Evolutionary conservation across 2,888 invertebrate genomes (phyloP).

Genomic region (Dugesia japonica): DNA sequence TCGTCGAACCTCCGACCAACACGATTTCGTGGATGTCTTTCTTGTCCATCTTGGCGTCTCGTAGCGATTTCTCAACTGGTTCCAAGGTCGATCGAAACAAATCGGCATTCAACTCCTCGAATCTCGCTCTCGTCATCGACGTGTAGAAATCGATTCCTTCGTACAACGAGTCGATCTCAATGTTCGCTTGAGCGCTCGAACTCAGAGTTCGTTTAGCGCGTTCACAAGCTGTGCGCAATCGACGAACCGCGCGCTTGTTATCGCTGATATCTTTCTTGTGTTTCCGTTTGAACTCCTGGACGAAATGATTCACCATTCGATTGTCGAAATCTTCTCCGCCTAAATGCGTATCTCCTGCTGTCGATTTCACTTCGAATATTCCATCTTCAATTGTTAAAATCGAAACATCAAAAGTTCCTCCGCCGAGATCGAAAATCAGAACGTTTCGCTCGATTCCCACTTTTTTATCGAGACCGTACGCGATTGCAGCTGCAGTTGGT

Average conservation of each 20-base stretch:
- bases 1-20: constrained; percentile 56
- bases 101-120: constrained; percentile 41
- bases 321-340: constrained; percentile 64
- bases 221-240: constrained; percentile 42
- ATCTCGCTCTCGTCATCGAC: constrained; percentile 41
- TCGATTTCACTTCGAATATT: constrained; percentile 55
- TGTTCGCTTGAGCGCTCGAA: constrained; percentile 43
- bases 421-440: constrained; percentile 25
- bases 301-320: constrained; percentile 47
- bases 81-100: constrained; percentile 55
- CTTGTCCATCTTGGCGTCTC: constrained; percentile 65
- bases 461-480: constrained; percentile 51
- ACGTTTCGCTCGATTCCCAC: constrained; percentile 39
- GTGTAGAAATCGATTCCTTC: constrained; percentile 43
- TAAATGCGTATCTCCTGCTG: constrained; percentile 62
- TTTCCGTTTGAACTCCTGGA: constrained; percentile 47
- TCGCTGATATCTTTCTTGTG: constrained; percentile 47
- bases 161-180: constrained; percentile 42
- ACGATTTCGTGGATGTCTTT: constrained; percentile 62
- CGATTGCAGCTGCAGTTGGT: constrained; percentile 57
- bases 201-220: constrained; percentile 48
- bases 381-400: constrained; percentile 83
- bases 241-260: constrained; percentile 39
- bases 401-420: constrained; percentile 75
- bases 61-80: constrained; percentile 63